phyloP scores from a whole-genome alignment of 1,140 invertebrate genomes.

The Zaprionus tsacasi region DNA sequence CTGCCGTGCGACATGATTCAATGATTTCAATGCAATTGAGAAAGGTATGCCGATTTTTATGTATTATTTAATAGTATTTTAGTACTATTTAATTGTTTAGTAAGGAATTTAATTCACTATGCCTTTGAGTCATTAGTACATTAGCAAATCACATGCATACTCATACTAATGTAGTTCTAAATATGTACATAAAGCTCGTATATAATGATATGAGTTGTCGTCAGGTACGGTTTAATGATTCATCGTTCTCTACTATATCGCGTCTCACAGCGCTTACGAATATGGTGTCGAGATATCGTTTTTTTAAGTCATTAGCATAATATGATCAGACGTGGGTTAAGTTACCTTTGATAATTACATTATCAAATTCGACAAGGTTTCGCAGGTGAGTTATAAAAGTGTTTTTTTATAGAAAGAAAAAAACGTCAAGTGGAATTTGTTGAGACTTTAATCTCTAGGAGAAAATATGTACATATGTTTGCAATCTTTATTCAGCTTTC shows the following conservation, averaged over 20 bases:
- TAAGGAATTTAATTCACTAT: not conserved
- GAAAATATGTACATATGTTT: not conserved
- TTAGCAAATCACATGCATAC: constrained; percentile 7
- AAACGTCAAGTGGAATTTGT: not conserved
- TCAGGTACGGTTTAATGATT: constrained; percentile 53
- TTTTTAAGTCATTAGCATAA: constrained; percentile 59
- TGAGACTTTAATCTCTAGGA: constrained; percentile 2
- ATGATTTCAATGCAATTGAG: not conserved
- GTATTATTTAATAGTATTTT: too few relatives aligned
- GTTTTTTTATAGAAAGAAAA: not conserved
- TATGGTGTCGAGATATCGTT: constrained; percentile 26
- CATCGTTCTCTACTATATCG: constrained; percentile 50
- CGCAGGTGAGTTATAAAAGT: not conserved
- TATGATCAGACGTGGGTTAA: constrained; percentile 27
- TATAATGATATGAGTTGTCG: constrained; percentile 37
- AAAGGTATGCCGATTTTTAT: not conserved
- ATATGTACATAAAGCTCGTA: not conserved
- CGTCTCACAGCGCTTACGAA: constrained; percentile 48
- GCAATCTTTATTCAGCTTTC: not conserved
- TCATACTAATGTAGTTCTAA: not conserved
- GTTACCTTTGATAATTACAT: constrained; percentile 55
- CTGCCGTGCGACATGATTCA: not conserved
- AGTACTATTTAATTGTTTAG: not conserved
- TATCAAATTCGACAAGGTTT: constrained; percentile 60
- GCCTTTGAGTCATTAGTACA: constrained; percentile 19